Conservation (phyloP, 2,888 invertebrate species). For the Neoascia interrupta region DNA sequence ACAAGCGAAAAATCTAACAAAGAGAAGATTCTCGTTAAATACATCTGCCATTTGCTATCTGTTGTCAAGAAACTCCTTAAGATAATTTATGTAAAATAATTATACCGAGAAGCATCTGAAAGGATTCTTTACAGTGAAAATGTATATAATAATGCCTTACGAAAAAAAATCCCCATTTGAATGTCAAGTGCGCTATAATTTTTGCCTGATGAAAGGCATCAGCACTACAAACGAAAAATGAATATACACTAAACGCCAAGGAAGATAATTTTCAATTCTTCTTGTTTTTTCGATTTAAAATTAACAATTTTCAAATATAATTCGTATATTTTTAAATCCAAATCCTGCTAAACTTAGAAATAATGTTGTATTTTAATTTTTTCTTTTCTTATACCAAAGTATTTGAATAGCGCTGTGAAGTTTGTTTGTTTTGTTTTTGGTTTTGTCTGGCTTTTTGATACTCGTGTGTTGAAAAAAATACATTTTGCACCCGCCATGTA, state of each 20-base stretch:
- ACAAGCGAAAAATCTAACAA: not conserved
- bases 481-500: too few species aligned
- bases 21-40: not conserved
- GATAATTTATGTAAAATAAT: too few species aligned
- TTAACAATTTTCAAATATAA: constrained; percentile 63
- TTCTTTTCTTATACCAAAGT: constrained; percentile 19
- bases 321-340: constrained; percentile 60
- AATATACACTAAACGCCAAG: constrained; percentile 5
- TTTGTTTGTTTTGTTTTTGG: constrained; percentile 20
- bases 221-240: constrained; percentile 9
- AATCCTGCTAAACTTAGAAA: constrained; percentile 64
- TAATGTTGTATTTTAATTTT: constrained; percentile 31
- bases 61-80: too few species aligned
- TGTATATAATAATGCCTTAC: not conserved
- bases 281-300: constrained; percentile 43
- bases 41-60: too few species aligned
- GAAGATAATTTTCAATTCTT: not conserved
- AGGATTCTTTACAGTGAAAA: not conserved
- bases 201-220: constrained; percentile 13
- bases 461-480: too few species aligned
- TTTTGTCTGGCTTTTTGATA: too few species aligned
- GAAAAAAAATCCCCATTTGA: not conserved
- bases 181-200: constrained; percentile 46
- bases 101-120: too few species aligned
- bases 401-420: constrained; percentile 3